A percentile compares a stretch with the other conserved stretches of the same genome.
These are phyloP conservation scores for Eilema sororculum DNA, from an alignment of 2,888 invertebrate genomes.

Conservation along the genomic window DNA sequence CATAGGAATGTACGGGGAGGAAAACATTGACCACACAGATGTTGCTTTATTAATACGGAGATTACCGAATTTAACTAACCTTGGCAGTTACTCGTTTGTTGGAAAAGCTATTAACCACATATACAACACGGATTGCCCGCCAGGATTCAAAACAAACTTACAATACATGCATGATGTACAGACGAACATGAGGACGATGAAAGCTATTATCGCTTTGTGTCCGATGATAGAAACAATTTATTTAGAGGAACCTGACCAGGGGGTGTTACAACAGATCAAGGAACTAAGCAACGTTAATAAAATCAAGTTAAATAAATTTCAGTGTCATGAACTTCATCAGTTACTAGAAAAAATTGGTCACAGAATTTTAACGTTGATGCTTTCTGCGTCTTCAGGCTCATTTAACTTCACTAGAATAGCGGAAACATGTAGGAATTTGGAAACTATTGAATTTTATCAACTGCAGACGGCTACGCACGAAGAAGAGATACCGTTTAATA, in stretches of 20 bases:
- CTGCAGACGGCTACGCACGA: conserved; percentile 88
- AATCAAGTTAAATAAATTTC: conserved; percentile 88
- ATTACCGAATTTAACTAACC: conserved; percentile 88
- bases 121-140: conserved; percentile 82
- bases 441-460: conserved; percentile 89
- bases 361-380: conserved; percentile 85
- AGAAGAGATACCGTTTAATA: conserved; percentile 86
- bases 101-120: conserved; percentile 88
- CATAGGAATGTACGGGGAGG: conserved; percentile 90
- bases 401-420: conserved; percentile 88
- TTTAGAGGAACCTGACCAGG: conserved; percentile 88
- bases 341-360: conserved; percentile 86
- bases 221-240: conserved; percentile 89
- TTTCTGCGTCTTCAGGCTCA: conserved; percentile 86
- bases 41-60: conserved; percentile 88
- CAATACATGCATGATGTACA: conserved; percentile 90
- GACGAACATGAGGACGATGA: conserved; percentile 87
- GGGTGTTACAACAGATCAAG: conserved; percentile 83
- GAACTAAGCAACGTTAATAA: conserved; percentile 82
- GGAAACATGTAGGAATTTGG: conserved; percentile 87
- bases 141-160: conserved; percentile 88
- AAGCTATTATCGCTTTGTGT: conserved; percentile 88
- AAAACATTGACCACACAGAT: conserved; percentile 89
- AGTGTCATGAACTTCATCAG: conserved; percentile 87
- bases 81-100: conserved; percentile 90